Evolutionary conservation across 2,797 vertebrate genomes (phyloP).

Genomic region (Nyctalus aviator): DNA sequence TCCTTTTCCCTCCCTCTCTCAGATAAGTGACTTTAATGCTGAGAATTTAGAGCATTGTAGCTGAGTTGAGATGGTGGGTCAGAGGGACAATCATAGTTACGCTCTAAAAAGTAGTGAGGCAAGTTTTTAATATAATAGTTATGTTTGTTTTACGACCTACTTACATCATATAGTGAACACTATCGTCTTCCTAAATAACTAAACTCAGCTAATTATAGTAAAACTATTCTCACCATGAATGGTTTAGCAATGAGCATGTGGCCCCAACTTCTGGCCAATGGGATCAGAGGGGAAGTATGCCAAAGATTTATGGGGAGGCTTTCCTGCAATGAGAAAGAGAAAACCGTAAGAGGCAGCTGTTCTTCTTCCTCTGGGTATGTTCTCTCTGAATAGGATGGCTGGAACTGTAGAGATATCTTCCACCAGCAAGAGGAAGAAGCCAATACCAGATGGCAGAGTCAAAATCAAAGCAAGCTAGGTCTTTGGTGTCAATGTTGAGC

Average conservation of each 20-base stretch:
- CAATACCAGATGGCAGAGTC: background rate
- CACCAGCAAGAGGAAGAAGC: background rate
- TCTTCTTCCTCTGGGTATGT: background rate
- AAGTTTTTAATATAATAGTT: background rate
- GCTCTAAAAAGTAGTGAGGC: background rate
- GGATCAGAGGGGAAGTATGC: background rate
- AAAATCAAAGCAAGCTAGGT: background rate
- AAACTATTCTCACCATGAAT: background rate
- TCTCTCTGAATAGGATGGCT: background rate
- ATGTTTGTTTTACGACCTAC: background rate
- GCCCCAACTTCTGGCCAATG: background rate
- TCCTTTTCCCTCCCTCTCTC: background rate
- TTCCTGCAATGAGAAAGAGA: background rate
- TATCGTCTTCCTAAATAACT: background rate
- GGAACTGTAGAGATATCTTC: background rate
- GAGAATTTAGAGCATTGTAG: background rate
- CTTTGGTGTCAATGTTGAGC: background rate
- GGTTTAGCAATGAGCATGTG: background rate
- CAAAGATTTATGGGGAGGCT: background rate
- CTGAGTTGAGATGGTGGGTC: background rate
- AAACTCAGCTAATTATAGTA: background rate
- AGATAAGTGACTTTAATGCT: background rate
- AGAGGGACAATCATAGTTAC: background rate
- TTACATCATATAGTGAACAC: background rate
- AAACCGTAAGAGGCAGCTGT: background rate